Percentiles rank a stretch among this genome's conserved stretches.
These are phyloP conservation scores for Blennius ocellaris DNA, from an alignment of 2,113 vertebrate species.

Conservation along the genomic window DNA sequence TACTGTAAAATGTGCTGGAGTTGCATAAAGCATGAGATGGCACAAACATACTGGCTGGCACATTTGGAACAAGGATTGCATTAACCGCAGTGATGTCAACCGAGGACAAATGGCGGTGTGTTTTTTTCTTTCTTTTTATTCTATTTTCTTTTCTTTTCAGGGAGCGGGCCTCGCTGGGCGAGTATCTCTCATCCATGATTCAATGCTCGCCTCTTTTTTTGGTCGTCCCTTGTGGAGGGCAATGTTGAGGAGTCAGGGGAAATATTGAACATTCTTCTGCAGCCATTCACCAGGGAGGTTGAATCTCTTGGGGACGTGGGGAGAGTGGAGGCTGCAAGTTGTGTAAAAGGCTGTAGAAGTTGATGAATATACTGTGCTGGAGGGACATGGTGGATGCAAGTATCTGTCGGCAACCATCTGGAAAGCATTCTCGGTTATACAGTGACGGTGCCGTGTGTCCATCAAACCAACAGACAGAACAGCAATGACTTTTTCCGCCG, in stretches of 20 bases:
- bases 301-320: slow-evolving; percentile 36
- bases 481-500: slow-evolving; percentile 28
- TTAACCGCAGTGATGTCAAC: slow-evolving; percentile 62
- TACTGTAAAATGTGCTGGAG: slow-evolving; percentile 30
- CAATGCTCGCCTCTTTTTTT: slow-evolving; percentile 40
- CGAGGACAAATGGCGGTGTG: slow-evolving; percentile 55
- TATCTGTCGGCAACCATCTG: slow-evolving; percentile 57
- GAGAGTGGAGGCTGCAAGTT: slow-evolving; percentile 21
- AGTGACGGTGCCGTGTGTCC: slow-evolving; percentile 45
- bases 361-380: slow-evolving; percentile 34
- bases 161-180: slow-evolving; percentile 47
- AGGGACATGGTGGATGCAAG: slow-evolving; percentile 14
- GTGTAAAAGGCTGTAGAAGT: slow-evolving; percentile 27
- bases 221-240: slow-evolving; percentile 26
- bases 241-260: slow-evolving; percentile 55
- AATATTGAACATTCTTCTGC: slow-evolving; percentile 60
- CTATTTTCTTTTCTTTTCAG: slow-evolving; percentile 20
- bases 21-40: slow-evolving; percentile 44
- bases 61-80: slow-evolving; percentile 46
- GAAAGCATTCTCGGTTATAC: slow-evolving; percentile 44
- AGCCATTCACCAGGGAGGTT: slow-evolving; percentile 32
- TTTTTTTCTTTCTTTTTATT: too few relatives aligned
- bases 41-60: slow-evolving; percentile 28
- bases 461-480: slow-evolving; percentile 39
- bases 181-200: slow-evolving; percentile 63